Conservation (phyloP, 2,113 vertebrate species). For the Indicator maculatus region DNA sequence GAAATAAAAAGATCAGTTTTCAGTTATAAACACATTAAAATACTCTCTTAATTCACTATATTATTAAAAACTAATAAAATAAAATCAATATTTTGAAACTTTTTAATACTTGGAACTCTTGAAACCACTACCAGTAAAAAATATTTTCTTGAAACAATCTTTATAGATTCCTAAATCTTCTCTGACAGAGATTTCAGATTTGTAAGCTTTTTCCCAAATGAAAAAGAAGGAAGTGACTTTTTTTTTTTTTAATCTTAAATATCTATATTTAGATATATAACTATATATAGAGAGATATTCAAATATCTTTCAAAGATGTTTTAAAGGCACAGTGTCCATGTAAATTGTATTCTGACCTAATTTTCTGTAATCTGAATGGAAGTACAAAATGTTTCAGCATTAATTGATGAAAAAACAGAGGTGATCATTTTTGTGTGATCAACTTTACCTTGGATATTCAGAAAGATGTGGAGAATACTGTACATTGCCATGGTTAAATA, state of each 20-base stretch:
- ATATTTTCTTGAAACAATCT: neutral
- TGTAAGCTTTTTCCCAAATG: neutral
- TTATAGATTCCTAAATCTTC: neutral
- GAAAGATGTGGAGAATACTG: neutral
- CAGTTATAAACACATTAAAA: neutral
- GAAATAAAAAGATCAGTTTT: neutral
- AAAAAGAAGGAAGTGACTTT: neutral
- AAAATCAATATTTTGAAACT: neutral
- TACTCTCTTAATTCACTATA: accelerated
- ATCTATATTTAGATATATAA: too few species aligned
- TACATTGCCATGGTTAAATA: neutral
- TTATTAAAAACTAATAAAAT: neutral
- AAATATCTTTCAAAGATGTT: neutral
- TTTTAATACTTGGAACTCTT: neutral
- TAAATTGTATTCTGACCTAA: neutral
- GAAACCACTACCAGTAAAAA: neutral
- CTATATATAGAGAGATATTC: too few species aligned
- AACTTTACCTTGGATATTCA: neutral
- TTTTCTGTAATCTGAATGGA: neutral
- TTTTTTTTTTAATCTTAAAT: neutral
- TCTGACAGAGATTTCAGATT: neutral
- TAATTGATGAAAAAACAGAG: neutral
- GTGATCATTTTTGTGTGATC: neutral
- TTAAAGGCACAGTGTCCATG: neutral
- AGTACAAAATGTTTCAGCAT: neutral